Evolutionary conservation across 2,888 invertebrate genomes (phyloP).

Genomic region (Noctua comes): DNA sequence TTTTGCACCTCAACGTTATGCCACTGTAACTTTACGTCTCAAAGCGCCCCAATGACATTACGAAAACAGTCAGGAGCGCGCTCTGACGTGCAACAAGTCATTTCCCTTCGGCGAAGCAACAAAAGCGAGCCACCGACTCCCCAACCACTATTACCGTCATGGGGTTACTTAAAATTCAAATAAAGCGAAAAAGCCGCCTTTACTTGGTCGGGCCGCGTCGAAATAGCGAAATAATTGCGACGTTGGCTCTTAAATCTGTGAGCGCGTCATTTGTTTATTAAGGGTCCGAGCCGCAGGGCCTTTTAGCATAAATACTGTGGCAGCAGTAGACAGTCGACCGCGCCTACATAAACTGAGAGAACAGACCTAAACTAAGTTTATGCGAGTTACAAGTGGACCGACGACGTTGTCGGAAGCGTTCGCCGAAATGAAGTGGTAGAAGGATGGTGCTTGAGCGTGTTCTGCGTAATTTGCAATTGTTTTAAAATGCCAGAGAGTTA

Average conservation of each 20-base stretch:
- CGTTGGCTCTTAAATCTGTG: conserved; percentile 81
- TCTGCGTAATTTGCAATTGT: conserved; percentile 26
- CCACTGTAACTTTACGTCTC: conserved; percentile 47
- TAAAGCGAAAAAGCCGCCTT: conserved; percentile 82
- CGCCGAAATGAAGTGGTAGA: conserved; percentile 61
- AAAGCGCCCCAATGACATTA: conserved; percentile 56
- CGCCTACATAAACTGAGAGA: conserved; percentile 69
- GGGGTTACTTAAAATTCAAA: conserved; percentile 79
- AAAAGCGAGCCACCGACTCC: conserved; percentile 66
- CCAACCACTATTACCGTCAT: conserved; percentile 67
- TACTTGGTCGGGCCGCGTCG: conserved; percentile 75
- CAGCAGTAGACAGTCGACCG: conserved; percentile 69
- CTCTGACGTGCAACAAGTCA: conserved; percentile 65
- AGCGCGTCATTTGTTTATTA: conserved; percentile 88
- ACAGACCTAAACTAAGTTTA: conserved; percentile 67
- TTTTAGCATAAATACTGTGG: conserved; percentile 85
- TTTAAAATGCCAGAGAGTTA: conserved; percentile 5
- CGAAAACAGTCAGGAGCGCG: conserved; percentile 57
- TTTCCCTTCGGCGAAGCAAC: conserved; percentile 62
- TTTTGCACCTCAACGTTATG: conserved; percentile 34
- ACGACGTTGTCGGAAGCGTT: conserved; percentile 59
- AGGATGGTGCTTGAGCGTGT: conserved; percentile 23
- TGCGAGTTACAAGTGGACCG: conserved; percentile 55
- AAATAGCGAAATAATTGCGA: conserved; percentile 88
- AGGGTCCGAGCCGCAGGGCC: conserved; percentile 79